Evolutionary conservation across 2,888 invertebrate species (phyloP), one percentile per base, ranked within the genome.

Genomic region (Drosophila paranaensis): DNA sequence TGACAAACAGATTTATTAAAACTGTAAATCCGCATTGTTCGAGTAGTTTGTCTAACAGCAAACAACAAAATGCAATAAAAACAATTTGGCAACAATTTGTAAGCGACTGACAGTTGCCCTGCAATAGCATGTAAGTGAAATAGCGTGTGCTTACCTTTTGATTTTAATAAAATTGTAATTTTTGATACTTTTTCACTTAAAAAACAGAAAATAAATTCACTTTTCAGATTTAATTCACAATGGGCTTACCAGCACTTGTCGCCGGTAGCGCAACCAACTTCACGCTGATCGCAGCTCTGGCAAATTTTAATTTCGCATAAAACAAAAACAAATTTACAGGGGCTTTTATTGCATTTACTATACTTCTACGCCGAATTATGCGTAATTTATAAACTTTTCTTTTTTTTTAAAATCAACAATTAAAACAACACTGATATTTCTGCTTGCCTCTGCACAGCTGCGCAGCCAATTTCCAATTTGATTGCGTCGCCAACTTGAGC

Each of bases 1-100:
- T 73, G 90, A 85, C 84, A 84, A 84, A 82, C 90, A 85, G 72
- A 84, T 89, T 89, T 84, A 88, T 89, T 79, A 79, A 84, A 84
- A 89, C 86, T 81, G 79, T 65, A 82, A 88, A 87, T 82, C 60
- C 65, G 73, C 77, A 89, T 74, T 79, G 74, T 64, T 13, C 42
- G n/a, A 64, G 45, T 74, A 82, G 80, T 86, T 88, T 70, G 65
- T 72, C 77, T 70, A 74, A 67, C 54, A 54, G 54, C 39, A 39
- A 54, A 39, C 57, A 60, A 61, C 48, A 68, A 73, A 57, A 48
- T 37, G 14, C 27, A 66, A 53, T 48, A 35, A 58, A 63, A 64
- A 61, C 64, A 51, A 50, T 67, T 62, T 39, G 2, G 8, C 16
- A 55, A 11, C 30, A 13, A 42, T 56, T 57, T 13, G 1, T 60